Evolutionary conservation across 2,797 vertebrate species (phyloP), one percentile per base, ranked within the genome.

Genomic region (Argyrosomus regius): DNA sequence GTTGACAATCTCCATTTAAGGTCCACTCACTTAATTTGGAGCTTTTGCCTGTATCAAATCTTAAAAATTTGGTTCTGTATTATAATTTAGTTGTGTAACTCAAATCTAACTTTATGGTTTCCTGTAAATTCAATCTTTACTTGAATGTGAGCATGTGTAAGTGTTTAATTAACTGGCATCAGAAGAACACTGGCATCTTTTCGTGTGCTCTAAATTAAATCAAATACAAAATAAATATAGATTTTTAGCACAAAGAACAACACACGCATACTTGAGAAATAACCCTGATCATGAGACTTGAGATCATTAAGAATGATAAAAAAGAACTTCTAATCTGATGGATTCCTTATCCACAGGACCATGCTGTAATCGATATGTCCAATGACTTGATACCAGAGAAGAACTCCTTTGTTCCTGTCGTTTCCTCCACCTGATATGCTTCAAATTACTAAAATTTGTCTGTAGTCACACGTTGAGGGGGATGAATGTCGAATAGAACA

Each of bases 401-500:
- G 13, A 75, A 58, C 14, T 52, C 4, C 13, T 75, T 67, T 75
- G 17, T 68, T 53, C 46, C 41, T 24, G 13, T 41, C 45, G 13
- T 11, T 16, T 50, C 14, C 4, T 14, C 20, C 26, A 61, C 22
- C 61, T 75, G 50, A 24, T 57, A 0, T 24, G 28, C 20, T 9
- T 70, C 8, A 50, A 28, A 72, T 52, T 1, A 58, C 31, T 4
- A n/a, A 57, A 64, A 63, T 16, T 6, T 66, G 46, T 9, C 52
- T 35, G 4, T 14, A 39, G 60, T 77, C 68, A 50, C 41, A 76
- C 72, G 82, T 70, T 71, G 45, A 78, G 66, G 35, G 49, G 41
- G 28, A 45, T 75, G 43, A 69, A 58, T 60, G 48, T 72, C 17
- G 26, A 35, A 68, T n/a, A 78, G 22, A 80, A 80, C 46, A 77